Evolutionary conservation across 2,797 vertebrate species (phyloP).

Genomic region (Rhodeus uyekii): DNA sequence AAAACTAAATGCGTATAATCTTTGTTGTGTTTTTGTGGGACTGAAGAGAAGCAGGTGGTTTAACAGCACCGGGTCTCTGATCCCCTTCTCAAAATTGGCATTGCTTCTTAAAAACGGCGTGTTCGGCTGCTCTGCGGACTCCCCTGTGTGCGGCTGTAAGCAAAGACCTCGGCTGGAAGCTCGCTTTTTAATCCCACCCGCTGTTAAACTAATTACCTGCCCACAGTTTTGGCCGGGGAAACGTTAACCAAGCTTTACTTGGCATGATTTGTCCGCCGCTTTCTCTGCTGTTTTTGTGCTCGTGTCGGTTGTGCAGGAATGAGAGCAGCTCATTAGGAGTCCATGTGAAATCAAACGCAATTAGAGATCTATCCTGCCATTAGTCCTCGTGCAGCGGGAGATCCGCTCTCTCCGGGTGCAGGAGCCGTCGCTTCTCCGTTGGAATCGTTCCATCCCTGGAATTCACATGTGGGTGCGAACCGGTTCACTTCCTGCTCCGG

Average conservation of each 20-base stretch:
- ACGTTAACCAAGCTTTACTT: constrained; percentile 63
- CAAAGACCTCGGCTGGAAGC: constrained; percentile 63
- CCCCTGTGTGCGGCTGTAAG: constrained; percentile 57
- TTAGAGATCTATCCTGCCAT: constrained; percentile 44
- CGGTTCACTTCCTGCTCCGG: constrained; percentile 16
- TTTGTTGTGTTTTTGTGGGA: background rate
- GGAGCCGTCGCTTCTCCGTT: constrained; percentile 14
- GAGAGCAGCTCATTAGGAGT: constrained; percentile 33
- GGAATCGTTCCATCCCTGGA: background rate
- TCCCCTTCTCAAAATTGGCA: background rate
- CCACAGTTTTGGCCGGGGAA: constrained; percentile 62
- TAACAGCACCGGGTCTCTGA: constrained; percentile 24
- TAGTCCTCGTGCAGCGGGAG: constrained; percentile 9
- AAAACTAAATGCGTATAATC: background rate
- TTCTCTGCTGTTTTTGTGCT: constrained; percentile 19
- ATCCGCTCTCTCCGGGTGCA: background rate
- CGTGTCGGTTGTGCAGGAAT: background rate
- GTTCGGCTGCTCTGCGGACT: constrained; percentile 10
- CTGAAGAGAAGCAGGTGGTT: constrained; percentile 11
- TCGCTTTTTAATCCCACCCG: constrained; percentile 69
- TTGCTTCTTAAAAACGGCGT: background rate
- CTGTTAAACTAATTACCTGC: constrained; percentile 76
- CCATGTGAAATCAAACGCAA: constrained; percentile 49
- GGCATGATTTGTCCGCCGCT: constrained; percentile 40
- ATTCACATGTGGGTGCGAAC: too few relatives aligned